phyloP scores from a whole-genome alignment of 2,888 invertebrate species.

The Spatulosminthurus flaviceps region DNA sequence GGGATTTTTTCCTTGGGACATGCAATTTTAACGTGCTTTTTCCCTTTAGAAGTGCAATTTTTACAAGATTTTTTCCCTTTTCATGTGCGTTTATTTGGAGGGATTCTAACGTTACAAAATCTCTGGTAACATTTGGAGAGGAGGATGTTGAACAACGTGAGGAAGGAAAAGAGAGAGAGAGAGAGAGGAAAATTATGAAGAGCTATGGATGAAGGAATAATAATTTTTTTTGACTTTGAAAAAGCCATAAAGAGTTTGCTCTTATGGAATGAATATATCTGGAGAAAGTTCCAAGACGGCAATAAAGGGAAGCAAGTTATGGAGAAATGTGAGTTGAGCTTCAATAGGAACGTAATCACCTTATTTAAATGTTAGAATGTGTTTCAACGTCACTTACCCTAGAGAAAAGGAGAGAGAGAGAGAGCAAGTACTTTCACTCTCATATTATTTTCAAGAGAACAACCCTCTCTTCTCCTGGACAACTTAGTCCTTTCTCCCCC shows the following conservation, averaged over 20 bases:
- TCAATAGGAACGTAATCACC: slow-evolving; percentile 34
- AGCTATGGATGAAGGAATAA: too few relatives aligned
- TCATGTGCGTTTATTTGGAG: too few relatives aligned
- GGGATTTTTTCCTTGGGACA: too few relatives aligned
- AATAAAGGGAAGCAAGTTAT: slow-evolving; percentile 24
- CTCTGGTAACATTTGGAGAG: too few relatives aligned
- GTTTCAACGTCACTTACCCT: background rate
- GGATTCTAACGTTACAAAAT: too few relatives aligned
- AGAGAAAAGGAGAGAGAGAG: background rate
- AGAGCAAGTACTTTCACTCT: background rate
- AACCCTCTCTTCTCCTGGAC: background rate
- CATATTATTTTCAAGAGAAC: background rate
- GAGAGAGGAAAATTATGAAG: background rate
- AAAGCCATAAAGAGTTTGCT: background rate
- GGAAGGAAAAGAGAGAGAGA: background rate
- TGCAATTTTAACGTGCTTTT: too few relatives aligned
- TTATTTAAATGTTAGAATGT: slow-evolving; percentile 29
- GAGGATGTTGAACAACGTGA: too few relatives aligned
- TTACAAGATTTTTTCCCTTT: too few relatives aligned
- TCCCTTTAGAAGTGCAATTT: too few relatives aligned
- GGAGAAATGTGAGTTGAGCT: slow-evolving; percentile 27
- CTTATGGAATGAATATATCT: background rate
- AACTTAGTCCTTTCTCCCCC: background rate
- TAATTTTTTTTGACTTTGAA: too few relatives aligned
- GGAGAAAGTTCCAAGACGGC: background rate